These are phyloP conservation scores for Clunio marinus DNA, from an alignment of 2,888 invertebrate species.

Conservation along the genomic window DNA sequence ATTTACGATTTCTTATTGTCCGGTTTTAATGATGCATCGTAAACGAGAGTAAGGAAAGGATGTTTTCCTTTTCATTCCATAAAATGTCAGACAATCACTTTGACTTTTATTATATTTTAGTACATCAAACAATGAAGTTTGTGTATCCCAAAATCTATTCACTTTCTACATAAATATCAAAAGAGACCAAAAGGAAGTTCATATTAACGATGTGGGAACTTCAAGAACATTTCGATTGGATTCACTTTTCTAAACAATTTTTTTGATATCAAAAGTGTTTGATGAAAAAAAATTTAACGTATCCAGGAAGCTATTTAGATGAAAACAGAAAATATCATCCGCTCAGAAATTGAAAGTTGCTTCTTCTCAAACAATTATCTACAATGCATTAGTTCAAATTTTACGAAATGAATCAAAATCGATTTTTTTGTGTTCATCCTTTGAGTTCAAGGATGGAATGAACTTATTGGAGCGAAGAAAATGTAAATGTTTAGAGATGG, in stretches of 20 bases:
- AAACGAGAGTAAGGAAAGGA: constrained; percentile 27
- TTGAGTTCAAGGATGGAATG: constrained; percentile 31
- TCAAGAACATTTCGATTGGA: constrained; percentile 30
- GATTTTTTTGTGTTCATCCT: background rate
- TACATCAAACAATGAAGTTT: constrained; percentile 9
- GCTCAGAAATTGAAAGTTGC: background rate
- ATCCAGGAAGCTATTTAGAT: too few relatives aligned
- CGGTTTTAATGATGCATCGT: constrained; percentile 35
- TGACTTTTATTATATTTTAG: background rate
- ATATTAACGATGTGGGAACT: constrained; percentile 29
- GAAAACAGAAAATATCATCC: background rate
- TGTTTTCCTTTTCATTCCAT: background rate
- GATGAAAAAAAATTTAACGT: background rate
- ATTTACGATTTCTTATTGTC: constrained; percentile 14
- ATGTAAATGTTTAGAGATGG: too few relatives aligned
- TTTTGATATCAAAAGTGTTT: constrained; percentile 16
- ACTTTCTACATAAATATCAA: background rate
- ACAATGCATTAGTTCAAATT: background rate
- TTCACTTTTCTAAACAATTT: background rate
- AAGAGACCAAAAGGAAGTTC: background rate
- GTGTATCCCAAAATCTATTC: constrained; percentile 8
- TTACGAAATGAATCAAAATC: background rate
- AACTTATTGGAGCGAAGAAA: constrained; percentile 36
- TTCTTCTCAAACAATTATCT: background rate
- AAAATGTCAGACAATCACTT: background rate